Evolutionary conservation across 1,140 invertebrate species (phyloP).

Genomic region (Ericerus pela): DNA sequence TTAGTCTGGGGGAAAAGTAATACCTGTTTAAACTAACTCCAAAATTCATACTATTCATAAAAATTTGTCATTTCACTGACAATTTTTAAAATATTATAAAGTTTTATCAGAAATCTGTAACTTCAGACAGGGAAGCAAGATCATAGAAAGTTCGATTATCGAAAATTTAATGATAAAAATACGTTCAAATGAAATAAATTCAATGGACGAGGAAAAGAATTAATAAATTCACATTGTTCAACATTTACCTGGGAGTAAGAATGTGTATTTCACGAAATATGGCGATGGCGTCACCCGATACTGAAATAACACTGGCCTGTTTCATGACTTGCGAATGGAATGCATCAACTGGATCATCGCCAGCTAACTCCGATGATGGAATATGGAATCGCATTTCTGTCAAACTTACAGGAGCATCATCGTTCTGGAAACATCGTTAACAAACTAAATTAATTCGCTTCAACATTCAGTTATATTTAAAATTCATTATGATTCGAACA

Average conservation of each 20-base stretch:
- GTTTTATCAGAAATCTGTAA: too few species aligned
- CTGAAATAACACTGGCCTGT: constrained; percentile 94
- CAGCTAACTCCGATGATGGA: constrained; percentile 65
- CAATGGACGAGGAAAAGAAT: too few species aligned
- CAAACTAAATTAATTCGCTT: neutral
- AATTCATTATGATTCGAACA: constrained; percentile 16
- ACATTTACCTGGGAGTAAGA: constrained; percentile 77
- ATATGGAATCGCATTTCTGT: constrained; percentile 98
- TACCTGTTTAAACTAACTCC: too few species aligned
- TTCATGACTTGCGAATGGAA: constrained; percentile 93
- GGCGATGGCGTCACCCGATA: constrained; percentile 92
- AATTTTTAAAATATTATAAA: too few species aligned
- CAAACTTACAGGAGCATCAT: constrained; percentile 90
- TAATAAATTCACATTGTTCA: constrained; percentile 6
- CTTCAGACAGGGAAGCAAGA: too few species aligned
- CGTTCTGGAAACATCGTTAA: constrained; percentile 50
- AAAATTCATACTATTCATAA: too few species aligned
- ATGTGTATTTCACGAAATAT: constrained; percentile 95
- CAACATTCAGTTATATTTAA: neutral
- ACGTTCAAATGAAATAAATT: too few species aligned
- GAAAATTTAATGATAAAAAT: too few species aligned
- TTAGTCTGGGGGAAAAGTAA: too few species aligned
- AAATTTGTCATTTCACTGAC: too few species aligned
- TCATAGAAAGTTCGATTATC: too few species aligned
- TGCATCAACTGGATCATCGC: constrained; percentile 83